Percentiles rank a stretch among this genome's conserved stretches.
phyloP scores from a whole-genome alignment of 2,113 vertebrate species.

The Aleadryas rufinucha region DNA sequence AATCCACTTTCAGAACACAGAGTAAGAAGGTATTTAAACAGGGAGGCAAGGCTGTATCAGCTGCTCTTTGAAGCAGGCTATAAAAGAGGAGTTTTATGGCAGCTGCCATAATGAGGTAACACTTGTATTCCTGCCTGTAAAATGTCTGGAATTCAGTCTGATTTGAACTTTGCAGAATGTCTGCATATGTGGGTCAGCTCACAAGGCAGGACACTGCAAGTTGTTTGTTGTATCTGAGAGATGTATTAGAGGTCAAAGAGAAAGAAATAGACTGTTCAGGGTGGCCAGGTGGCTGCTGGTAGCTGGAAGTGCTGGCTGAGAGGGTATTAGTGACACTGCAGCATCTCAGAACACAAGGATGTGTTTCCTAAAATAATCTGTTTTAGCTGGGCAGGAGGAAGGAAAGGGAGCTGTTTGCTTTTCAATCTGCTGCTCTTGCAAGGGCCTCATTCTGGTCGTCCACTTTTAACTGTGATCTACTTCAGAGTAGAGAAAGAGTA shows the following conservation, averaged over 20 bases:
- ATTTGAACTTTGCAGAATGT: background rate
- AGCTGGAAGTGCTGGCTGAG: background rate
- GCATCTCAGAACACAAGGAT: background rate
- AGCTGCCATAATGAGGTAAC: background rate
- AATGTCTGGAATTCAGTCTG: background rate
- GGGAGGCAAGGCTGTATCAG: background rate
- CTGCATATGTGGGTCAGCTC: background rate
- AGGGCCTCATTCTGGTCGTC: background rate
- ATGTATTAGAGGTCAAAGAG: background rate
- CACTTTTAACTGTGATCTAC: background rate
- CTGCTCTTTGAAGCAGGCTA: background rate
- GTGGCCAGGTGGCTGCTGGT: background rate
- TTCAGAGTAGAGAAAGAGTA: background rate
- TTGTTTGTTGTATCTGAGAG: background rate
- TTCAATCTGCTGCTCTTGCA: background rate
- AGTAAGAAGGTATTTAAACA: background rate
- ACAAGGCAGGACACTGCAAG: background rate
- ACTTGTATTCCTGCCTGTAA: background rate
- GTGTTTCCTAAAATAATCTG: background rate
- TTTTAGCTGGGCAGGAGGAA: background rate
- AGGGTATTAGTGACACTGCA: background rate
- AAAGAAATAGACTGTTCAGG: background rate
- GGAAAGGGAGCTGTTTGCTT: background rate
- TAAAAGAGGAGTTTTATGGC: background rate
- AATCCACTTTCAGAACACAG: background rate